Evolutionary conservation across 2,888 invertebrate species (phyloP), one percentile per base, ranked within the genome.

Genomic region (Acrobasis suavella): DNA sequence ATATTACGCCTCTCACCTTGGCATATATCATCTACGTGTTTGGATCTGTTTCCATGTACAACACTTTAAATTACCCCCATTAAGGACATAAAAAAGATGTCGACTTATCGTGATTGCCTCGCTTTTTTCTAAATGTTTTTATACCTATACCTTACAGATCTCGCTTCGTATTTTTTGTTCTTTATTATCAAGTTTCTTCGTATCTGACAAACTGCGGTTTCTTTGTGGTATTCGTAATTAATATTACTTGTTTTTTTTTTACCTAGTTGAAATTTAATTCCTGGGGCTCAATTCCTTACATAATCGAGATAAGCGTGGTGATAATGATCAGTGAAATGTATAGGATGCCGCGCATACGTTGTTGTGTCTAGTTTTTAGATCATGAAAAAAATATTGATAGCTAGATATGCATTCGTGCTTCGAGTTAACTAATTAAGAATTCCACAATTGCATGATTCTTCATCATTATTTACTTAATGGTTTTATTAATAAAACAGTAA

Each of bases 161-260:
- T 38, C 22, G 54, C 9, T 54, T 51, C 32, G 39, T 65, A 62
- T 66, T 65, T 64, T 63, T 63, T 61, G 61, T 52, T 65, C 62
- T 66, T 76, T 71, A 69, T 74, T 74, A 78, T 77, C 72, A 70
- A 72, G 72, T 77, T 77, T 73, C 76, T 67, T 72, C 69, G 70
- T 56, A 62, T 70, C 75, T 76, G 76, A 75, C 75, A 73, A 71
- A 71, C 67, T 73, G 66, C 70, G 65, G 69, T 72, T 76, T 73
- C 72, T 70, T 72, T 65, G 63, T 68, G 66, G 74, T 71, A 70
- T 73, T 76, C 73, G 70, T 73, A 71, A 73, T 72, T 71, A 69
- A 67, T 69, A 70, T 62, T 67, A 67, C 69, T 70, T 64, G 64
- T 68, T 50, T n/a, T n/a, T n/a, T 60, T 60, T 22, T 39, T 76